Evolutionary conservation across 2,888 invertebrate genomes (phyloP).

Genomic region (Criorhina ranunculi): DNA sequence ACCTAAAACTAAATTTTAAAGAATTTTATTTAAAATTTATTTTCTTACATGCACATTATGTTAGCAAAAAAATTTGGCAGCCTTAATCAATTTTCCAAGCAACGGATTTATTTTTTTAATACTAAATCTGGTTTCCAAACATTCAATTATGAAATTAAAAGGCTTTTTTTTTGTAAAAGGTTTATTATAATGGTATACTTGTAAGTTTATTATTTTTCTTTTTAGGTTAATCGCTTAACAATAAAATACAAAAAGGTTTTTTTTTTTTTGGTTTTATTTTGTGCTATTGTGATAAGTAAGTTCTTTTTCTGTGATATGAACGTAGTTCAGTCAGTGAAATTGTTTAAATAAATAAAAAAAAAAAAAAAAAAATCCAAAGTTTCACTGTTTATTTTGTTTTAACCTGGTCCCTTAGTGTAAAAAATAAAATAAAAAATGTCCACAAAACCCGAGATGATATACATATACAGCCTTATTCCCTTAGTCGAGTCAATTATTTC

Average conservation of each 20-base stretch:
- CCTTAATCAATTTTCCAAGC: constrained; percentile 47
- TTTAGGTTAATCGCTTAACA: not conserved
- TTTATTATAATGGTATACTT: not conserved
- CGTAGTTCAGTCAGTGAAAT: constrained; percentile 11
- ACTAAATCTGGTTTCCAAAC: constrained; percentile 13
- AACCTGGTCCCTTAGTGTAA: constrained; percentile 49
- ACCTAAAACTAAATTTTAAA: constrained; percentile 20
- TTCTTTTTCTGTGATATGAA: constrained; percentile 41
- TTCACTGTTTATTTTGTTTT: constrained; percentile 43
- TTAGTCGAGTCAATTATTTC: too few species aligned
- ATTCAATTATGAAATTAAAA: constrained; percentile 22
- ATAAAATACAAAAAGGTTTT: not conserved
- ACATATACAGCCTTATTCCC: too few species aligned
- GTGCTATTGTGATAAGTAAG: constrained; percentile 22
- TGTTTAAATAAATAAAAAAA: not conserved
- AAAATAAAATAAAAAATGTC: constrained; percentile 9
- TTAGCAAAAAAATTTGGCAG: constrained; percentile 52
- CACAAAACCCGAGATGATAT: constrained; percentile 20
- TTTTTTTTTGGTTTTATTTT: too few species aligned
- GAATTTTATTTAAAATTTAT: constrained; percentile 7
- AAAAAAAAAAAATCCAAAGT: too few species aligned
- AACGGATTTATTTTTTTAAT: not conserved
- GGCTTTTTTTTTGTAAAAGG: constrained; percentile 1
- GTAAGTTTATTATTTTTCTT: too few species aligned
- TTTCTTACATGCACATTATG: not conserved